Evolutionary conservation across 2,797 vertebrate genomes (phyloP).

Genomic region (Halcyon badia): DNA sequence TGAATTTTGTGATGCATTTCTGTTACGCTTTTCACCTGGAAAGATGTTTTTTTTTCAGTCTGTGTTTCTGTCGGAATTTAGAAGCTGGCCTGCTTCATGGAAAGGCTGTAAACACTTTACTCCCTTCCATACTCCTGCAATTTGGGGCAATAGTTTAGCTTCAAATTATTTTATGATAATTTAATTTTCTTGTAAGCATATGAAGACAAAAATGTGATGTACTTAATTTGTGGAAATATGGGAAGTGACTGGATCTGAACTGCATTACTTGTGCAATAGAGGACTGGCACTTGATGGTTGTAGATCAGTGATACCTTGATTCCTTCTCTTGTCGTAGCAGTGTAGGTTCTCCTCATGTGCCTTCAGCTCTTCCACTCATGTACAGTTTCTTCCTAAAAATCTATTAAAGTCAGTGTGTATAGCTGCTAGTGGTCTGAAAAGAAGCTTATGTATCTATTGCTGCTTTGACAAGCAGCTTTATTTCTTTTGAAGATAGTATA

Average conservation of each 20-base stretch:
- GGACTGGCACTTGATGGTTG: not conserved
- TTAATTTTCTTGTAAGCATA: not conserved
- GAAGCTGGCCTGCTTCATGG: not conserved
- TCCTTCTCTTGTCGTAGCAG: not conserved
- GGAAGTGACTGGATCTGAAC: not conserved
- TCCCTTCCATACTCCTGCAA: not conserved
- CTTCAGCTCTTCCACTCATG: not conserved
- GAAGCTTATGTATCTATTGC: not conserved
- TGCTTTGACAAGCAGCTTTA: not conserved
- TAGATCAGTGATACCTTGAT: not conserved
- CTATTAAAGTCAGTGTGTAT: not conserved
- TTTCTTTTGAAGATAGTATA: not conserved
- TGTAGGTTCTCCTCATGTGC: not conserved
- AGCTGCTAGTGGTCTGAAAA: not conserved
- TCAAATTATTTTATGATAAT: not conserved
- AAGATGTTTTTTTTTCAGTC: not conserved
- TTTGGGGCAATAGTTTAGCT: not conserved
- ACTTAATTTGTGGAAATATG: not conserved
- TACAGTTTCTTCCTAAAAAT: not conserved
- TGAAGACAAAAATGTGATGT: not conserved
- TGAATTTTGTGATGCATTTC: not conserved
- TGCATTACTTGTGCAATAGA: not conserved
- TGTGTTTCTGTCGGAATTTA: not conserved
- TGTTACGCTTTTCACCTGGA: not conserved
- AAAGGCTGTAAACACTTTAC: not conserved